A percentile compares a stretch with the other conserved stretches of the same genome.
Evolutionary conservation across 2,888 invertebrate genomes (phyloP).

Genomic region (Ypsolopha sequella): DNA sequence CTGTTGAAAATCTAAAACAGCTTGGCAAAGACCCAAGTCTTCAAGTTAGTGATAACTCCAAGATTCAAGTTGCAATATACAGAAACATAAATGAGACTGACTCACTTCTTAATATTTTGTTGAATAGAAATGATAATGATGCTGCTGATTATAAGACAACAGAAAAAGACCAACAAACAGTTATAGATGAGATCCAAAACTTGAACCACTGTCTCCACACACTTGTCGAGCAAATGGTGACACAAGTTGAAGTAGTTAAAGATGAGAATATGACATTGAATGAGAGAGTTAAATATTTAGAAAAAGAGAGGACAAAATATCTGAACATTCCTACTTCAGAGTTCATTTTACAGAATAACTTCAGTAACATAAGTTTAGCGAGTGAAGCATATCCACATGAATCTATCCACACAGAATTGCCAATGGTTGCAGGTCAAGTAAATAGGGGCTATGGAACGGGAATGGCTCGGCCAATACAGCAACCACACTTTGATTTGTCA

Average conservation of each 20-base stretch:
- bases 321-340: constrained; percentile 39
- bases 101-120: constrained; percentile 62
- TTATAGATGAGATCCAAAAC: constrained; percentile 77
- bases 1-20: constrained; percentile 54
- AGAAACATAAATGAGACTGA: constrained; percentile 78
- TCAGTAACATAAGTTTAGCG: constrained; percentile 15
- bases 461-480: constrained; percentile 21
- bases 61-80: constrained; percentile 72
- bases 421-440: constrained; percentile 14
- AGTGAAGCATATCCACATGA: constrained; percentile 21
- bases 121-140: constrained; percentile 31
- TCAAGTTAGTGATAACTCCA: constrained; percentile 35
- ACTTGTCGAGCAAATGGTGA: constrained; percentile 68
- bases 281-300: constrained; percentile 67
- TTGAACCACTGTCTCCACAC: constrained; percentile 73
- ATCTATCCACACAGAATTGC: constrained; percentile 16
- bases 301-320: constrained; percentile 63
- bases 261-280: constrained; percentile 73
- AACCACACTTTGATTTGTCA: constrained; percentile 46
- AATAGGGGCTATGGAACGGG: constrained; percentile 5
- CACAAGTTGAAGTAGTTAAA: constrained; percentile 75
- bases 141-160: constrained; percentile 56
- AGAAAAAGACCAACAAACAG: constrained; percentile 72
- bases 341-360: constrained; percentile 24
- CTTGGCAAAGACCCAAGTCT: constrained; percentile 38